Evolutionary conservation across 1,140 invertebrate genomes (phyloP), one percentile per base, ranked within the genome.

Genomic region (Muscidifurax raptorellus): DNA sequence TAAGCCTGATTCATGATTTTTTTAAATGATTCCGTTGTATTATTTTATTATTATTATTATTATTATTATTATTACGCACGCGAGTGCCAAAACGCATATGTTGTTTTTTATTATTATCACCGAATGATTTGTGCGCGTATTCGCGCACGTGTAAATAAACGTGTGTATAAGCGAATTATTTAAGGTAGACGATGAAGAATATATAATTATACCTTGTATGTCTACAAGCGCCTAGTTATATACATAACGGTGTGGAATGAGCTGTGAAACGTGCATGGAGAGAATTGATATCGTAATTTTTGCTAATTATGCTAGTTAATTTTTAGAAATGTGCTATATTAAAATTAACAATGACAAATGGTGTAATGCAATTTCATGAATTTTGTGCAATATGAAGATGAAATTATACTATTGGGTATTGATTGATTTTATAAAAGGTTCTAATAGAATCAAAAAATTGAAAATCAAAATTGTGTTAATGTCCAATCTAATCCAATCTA

Each of bases 151-250:
- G 75, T 85, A 85, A 52, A 85, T 78, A 85, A 77, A 40, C 25
- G 30, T 85, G 84, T 85, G 84, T 82, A 85, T 82, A 85, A 85
- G 80, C 74, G 59, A 85, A 69, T 85, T 85, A 82, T 77, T 82
- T 85, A 82, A 81, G 74, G 71, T 84, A 80, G 30, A 59, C 12
- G 71, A 77, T 36, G 84, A 82, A 77, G n/a, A 59, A 77, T 85
- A 15, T 67, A 72, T 66, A 72, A 59, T 72, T 82, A 72, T 82
- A 79, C 44, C 59, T 81, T 85, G 22, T 81, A 82, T 67, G 72
- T 82, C 74, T 78, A 72, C 74, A 72, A 78, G 52, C 72, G 72
- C 84, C 75, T 85, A 69, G 66, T 78, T 30, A 69, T 66, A 72
- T 15, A 32, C 5, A 47, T 79, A 71, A 77, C 27, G 52, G 44